Base-by-base conservation (phyloP, 2,888 invertebrate species). In the Agrotis exclamationis region DNA sequence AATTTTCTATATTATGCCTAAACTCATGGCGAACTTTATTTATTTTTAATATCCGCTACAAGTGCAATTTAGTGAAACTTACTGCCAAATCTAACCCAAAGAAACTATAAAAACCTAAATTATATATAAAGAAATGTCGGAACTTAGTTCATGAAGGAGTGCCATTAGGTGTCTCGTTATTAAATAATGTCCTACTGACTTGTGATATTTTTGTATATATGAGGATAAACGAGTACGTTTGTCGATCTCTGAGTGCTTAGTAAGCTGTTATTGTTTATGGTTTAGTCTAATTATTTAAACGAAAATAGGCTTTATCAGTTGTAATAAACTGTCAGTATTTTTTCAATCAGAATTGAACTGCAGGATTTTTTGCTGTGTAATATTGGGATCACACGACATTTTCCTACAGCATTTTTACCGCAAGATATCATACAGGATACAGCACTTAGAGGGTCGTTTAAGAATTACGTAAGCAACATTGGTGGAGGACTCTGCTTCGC, bases 171-270 rank as follows among this genome's bases (percentile, higher is more conserved):
- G 48, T 62, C 62, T 72, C 18, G 50, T 63, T 22, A 28, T 39
- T 66, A 50, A 54, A 71, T 59, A 62, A 70, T 65, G 70, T 77
- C 76, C 76, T 70, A 65, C 74, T 70, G 65, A 76, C 53, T 74
- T 86, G 86, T 86, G 86, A 86, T 86, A 86, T 78, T 79, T 63
- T 76, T 79, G 54, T 72, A 70, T 68, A 70, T 80, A 73, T 1
- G 28, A 68, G 24, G 24, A 71, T 63, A 70, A 63, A 63, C 66
- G 13, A 65, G 39, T 63, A 70, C 53, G 60, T 74, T 71, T 71
- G 51, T 70, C 57, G 78, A 69, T 81, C 70, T 78, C 78, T 14
- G 57, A 65, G 54, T 78, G 78, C 70, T 65, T 65, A 72, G 56
- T 59, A 76, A 69, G 62, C 68, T 51, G 56, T 63, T 79, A 67